A percentile compares a stretch with the other conserved stretches of the same genome.
Evolutionary conservation across 2,113 vertebrate species (phyloP).

Genomic region (Leptocoma aspasia): DNA sequence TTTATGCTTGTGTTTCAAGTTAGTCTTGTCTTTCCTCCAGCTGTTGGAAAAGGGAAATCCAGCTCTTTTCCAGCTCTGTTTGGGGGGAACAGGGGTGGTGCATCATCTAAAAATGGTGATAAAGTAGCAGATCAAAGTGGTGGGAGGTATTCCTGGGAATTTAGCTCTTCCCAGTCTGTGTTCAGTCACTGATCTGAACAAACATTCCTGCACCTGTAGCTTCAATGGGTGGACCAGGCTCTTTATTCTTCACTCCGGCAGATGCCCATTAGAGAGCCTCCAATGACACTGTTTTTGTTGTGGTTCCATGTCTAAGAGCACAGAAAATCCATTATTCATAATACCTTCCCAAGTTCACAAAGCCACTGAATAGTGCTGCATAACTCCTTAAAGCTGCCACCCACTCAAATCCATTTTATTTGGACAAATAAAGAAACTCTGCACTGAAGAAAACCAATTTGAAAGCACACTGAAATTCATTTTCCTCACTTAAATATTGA

Average conservation of each 20-base stretch:
- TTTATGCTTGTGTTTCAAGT: not conserved
- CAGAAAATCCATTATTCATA: slow-evolving; percentile 41
- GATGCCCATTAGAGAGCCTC: not conserved
- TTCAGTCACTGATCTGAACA: not conserved
- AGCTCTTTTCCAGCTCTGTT: not conserved
- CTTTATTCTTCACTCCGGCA: not conserved
- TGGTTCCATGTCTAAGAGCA: not conserved
- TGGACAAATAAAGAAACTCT: slow-evolving; percentile 35
- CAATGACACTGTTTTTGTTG: slow-evolving; percentile 17
- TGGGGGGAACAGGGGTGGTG: fast-evolving
- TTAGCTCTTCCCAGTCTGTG: not conserved
- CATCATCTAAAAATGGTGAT: not conserved
- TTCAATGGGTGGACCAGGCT: not conserved
- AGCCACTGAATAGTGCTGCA: not conserved
- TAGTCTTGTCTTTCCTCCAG: not conserved
- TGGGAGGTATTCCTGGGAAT: not conserved
- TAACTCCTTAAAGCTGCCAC: slow-evolving; percentile 6
- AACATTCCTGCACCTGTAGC: not conserved
- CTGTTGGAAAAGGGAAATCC: not conserved
- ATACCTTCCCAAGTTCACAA: slow-evolving; percentile 11
- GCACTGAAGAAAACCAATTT: slow-evolving; percentile 45
- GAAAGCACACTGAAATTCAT: slow-evolving; percentile 33
- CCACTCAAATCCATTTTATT: slow-evolving; percentile 51
- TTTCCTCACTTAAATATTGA: slow-evolving; percentile 61
- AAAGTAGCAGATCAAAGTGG: not conserved